These are phyloP conservation scores for Eonycteris spelaea DNA, from an alignment of 2,113 vertebrate species.

Conservation along the genomic window DNA sequence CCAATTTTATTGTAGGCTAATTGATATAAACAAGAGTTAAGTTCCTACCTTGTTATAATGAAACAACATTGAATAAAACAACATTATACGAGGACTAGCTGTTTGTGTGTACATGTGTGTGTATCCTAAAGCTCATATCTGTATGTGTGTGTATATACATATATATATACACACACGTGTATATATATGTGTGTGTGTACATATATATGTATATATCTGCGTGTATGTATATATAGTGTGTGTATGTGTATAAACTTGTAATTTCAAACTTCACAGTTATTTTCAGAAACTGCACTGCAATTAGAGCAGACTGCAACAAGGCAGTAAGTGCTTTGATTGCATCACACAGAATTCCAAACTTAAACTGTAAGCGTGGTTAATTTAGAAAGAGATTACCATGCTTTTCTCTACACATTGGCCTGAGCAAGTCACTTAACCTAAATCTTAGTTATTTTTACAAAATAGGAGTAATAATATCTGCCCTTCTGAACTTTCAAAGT, in stretches of 20 bases:
- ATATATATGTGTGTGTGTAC: neutral
- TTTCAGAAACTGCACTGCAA: constrained; percentile 52
- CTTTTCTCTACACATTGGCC: neutral
- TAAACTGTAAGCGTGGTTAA: neutral
- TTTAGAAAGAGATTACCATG: constrained; percentile 8
- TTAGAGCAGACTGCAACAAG: neutral
- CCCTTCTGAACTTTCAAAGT: neutral
- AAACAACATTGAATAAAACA: neutral
- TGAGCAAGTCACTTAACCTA: neutral
- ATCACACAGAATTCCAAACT: constrained; percentile 15
- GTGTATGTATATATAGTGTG: neutral
- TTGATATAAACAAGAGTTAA: neutral
- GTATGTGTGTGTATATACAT: neutral
- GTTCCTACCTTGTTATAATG: neutral
- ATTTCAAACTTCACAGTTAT: constrained; percentile 40
- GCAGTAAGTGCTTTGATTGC: constrained; percentile 10
- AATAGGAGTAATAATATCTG: neutral
- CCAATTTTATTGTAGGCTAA: neutral
- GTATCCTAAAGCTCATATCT: neutral
- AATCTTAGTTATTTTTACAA: neutral
- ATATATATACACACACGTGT: neutral
- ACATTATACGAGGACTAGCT: neutral
- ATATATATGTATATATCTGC: neutral
- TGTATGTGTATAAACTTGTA: constrained; percentile 18
- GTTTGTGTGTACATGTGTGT: neutral